These are phyloP conservation scores for Rhaphigaster nebulosa DNA, from an alignment of 2,888 invertebrate genomes.

Conservation along the genomic window DNA sequence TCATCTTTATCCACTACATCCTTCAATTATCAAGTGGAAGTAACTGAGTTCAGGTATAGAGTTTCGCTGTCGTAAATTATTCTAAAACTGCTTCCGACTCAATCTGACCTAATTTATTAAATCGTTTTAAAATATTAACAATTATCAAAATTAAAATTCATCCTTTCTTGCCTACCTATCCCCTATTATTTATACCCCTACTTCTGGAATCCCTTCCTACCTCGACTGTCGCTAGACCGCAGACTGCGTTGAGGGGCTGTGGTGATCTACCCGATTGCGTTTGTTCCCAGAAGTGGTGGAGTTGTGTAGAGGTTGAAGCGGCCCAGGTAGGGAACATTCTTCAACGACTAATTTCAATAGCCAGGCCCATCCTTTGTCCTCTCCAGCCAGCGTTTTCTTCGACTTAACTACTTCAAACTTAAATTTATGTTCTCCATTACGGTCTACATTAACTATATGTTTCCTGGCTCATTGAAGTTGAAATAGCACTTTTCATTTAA, in stretches of 20 bases:
- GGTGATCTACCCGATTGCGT: not conserved
- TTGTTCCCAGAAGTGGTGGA: not conserved
- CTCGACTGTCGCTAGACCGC: not conserved
- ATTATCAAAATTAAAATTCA: not conserved
- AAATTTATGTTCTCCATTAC: not conserved
- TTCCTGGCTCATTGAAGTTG: not conserved
- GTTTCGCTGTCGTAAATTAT: not conserved
- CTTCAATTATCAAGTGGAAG: not conserved
- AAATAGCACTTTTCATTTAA: not conserved
- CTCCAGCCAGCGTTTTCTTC: not conserved
- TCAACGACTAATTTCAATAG: slow-evolving; percentile 8
- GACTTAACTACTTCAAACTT: not conserved
- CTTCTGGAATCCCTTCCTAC: not conserved
- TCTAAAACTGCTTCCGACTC: not conserved
- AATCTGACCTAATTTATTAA: not conserved
- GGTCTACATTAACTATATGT: not conserved
- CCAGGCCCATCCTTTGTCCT: not conserved
- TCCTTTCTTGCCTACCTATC: not conserved
- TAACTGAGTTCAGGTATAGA: not conserved
- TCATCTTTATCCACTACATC: too few species aligned
- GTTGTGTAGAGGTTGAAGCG: not conserved
- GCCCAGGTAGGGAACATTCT: not conserved
- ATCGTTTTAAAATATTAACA: too few species aligned
- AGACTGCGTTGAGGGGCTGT: not conserved
- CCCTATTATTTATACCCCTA: not conserved